Conservation (phyloP, 2,113 vertebrate species). For the Parus major region DNA sequence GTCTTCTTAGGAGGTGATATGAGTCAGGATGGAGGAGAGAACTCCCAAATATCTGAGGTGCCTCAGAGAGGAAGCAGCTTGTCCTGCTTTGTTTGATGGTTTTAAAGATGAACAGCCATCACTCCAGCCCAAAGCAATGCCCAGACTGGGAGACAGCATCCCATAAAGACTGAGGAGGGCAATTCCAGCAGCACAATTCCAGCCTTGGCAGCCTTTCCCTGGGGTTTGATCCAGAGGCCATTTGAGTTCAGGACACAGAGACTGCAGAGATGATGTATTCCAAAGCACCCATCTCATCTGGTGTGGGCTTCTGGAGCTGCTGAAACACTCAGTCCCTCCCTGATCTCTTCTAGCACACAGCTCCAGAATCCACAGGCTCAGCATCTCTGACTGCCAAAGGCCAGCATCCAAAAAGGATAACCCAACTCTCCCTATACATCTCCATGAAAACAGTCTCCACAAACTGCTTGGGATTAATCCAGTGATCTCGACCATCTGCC, state of each 20-base stretch:
- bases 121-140: neutral
- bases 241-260: neutral
- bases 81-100: neutral
- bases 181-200: neutral
- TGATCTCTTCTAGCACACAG: neutral
- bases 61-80: neutral
- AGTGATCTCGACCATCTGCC: neutral
- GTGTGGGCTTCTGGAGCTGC: neutral
- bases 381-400: neutral
- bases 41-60: neutral
- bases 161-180: neutral
- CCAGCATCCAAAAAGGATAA: neutral
- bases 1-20: neutral
- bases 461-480: neutral
- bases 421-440: neutral
- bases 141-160: neutral
- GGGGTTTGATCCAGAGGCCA: neutral
- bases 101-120: neutral
- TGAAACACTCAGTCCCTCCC: neutral
- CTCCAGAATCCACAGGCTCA: neutral
- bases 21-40: neutral
- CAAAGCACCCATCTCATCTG: neutral
- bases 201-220: neutral
- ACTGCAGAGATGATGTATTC: rapidly evolving
- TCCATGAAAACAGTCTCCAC: neutral